A percentile compares a stretch with the other conserved stretches of the same genome.
Conservation (phyloP, 2,113 vertebrate genomes). For the Gallinago undulata region DNA sequence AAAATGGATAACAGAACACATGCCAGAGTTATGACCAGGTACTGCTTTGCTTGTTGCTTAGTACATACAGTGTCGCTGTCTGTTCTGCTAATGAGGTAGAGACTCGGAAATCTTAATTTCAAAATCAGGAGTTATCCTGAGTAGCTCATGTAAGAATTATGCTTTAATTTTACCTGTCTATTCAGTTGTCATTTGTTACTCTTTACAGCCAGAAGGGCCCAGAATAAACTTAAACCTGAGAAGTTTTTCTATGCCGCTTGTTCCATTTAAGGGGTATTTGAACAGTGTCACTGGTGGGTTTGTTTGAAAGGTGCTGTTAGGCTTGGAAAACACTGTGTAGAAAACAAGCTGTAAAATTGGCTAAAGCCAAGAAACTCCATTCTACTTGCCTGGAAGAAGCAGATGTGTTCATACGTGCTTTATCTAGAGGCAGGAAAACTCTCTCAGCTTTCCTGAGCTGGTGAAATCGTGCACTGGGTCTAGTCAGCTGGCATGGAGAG, state of each 20-base stretch:
- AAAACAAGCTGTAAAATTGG: background rate
- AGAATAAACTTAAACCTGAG: background rate
- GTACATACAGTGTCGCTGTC: background rate
- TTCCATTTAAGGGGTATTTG: background rate
- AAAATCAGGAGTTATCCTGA: background rate
- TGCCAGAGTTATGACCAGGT: conserved; percentile 97
- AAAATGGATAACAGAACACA: conserved; percentile 98
- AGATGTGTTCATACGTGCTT: background rate
- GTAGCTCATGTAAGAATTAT: background rate
- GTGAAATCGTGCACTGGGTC: background rate
- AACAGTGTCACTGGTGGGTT: background rate
- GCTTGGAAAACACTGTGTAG: background rate
- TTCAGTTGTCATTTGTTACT: background rate
- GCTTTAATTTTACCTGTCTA: background rate
- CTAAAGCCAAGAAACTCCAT: background rate
- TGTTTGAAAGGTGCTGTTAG: background rate
- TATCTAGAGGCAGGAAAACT: background rate
- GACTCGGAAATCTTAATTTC: background rate
- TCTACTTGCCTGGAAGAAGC: background rate
- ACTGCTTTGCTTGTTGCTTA: background rate
- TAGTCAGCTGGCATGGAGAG: background rate
- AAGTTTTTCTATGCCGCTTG: background rate
- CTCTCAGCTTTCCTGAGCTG: background rate
- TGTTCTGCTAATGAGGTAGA: background rate
- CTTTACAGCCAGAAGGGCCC: background rate